phyloP scores from a whole-genome alignment of 1,140 invertebrate genomes.

The Drosophila sturtevanti region DNA sequence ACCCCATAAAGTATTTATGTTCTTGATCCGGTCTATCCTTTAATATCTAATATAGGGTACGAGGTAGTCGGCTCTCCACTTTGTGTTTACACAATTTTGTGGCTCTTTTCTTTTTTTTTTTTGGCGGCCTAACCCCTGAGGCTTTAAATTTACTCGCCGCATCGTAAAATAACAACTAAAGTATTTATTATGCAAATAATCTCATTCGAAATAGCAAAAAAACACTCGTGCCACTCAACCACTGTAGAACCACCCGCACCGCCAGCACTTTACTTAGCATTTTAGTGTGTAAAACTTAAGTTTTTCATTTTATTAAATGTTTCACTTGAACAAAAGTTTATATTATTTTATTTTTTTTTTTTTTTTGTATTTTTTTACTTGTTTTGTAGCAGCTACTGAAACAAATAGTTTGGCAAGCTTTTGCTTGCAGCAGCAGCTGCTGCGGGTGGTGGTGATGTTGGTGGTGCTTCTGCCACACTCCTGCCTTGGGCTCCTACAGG shows the following conservation, averaged over 20 bases:
- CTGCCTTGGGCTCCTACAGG: slow-evolving; percentile 8
- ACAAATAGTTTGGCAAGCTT: slow-evolving; percentile 55
- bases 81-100: neutral
- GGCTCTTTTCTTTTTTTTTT: neutral
- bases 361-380: neutral
- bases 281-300: slow-evolving; percentile 18
- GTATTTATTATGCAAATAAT: slow-evolving; percentile 79
- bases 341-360: neutral
- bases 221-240: slow-evolving; percentile 20
- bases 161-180: slow-evolving; percentile 71
- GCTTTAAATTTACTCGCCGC: slow-evolving; percentile 64
- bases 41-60: neutral
- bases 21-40: too few relatives aligned
- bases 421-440: neutral
- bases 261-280: neutral
- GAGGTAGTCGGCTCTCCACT: neutral
- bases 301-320: slow-evolving; percentile 56
- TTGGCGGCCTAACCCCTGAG: slow-evolving; percentile 25
- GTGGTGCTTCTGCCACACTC: neutral
- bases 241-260: neutral
- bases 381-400: slow-evolving; percentile 16
- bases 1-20: too few relatives aligned
- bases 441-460: slow-evolving; percentile 17
- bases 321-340: slow-evolving; percentile 15
- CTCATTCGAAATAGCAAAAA: slow-evolving; percentile 57